A percentile compares a stretch with the other conserved stretches of the same genome.
Conservation (phyloP, 2,113 vertebrate genomes). For the Struthio camelus region DNA sequence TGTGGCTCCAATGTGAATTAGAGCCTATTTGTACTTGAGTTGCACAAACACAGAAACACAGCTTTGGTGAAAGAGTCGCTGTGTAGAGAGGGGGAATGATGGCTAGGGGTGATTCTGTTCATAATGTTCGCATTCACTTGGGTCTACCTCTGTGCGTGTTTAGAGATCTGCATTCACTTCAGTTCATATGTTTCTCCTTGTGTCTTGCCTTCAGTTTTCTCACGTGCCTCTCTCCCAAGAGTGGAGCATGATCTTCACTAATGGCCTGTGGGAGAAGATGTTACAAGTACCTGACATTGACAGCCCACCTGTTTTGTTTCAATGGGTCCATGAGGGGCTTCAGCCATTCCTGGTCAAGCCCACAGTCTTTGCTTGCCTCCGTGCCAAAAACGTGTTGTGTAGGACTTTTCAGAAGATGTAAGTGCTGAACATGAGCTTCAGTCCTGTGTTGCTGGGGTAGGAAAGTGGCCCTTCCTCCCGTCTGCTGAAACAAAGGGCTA, state of each 20-base stretch:
- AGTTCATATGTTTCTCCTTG: background rate
- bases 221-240: background rate
- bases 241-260: conserved; percentile 32
- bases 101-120: background rate
- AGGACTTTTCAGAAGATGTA: conserved; percentile 8
- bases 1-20: background rate
- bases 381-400: background rate
- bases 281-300: background rate
- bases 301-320: background rate
- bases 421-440: background rate
- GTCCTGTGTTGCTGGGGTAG: background rate
- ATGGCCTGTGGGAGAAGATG: conserved; percentile 46
- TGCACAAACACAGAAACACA: background rate
- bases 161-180: background rate
- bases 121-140: fast-evolving
- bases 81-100: background rate
- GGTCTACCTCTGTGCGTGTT: background rate
- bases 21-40: background rate
- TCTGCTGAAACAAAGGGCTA: background rate
- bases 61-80: background rate
- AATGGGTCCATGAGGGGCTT: background rate
- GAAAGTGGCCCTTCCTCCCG: background rate
- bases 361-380: conserved; percentile 23
- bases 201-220: conserved; percentile 21
- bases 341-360: background rate